Evolutionary conservation across 2,797 vertebrate genomes (phyloP).

Genomic region (Euthynnus affinis): DNA sequence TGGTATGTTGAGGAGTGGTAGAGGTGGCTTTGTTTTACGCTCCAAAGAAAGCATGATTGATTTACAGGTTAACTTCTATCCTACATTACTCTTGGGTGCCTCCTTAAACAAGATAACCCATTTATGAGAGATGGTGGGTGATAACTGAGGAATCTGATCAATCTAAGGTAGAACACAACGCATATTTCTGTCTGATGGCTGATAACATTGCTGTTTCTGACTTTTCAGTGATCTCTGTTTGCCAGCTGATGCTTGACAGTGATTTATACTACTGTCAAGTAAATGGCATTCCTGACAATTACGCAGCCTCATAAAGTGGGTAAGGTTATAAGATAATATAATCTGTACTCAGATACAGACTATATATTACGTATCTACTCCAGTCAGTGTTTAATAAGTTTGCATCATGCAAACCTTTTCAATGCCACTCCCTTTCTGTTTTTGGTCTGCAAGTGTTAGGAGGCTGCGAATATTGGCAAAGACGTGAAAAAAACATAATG

Average conservation of each 20-base stretch:
- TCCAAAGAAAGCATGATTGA: constrained; percentile 42
- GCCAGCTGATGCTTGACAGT: neutral
- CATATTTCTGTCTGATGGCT: neutral
- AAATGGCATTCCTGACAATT: neutral
- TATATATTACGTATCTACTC: neutral
- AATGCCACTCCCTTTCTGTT: constrained; percentile 13
- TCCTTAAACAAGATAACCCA: constrained; percentile 17
- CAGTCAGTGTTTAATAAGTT: constrained; percentile 17
- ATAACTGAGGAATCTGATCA: constrained; percentile 35
- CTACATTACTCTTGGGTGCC: neutral
- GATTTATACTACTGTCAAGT: constrained; percentile 6
- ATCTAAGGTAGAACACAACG: neutral
- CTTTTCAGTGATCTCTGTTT: neutral
- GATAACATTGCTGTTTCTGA: constrained; percentile 15
- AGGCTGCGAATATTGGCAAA: neutral
- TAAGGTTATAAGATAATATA: too few species aligned
- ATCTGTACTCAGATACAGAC: too few species aligned
- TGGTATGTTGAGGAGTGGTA: constrained; percentile 16
- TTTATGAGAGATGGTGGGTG: constrained; percentile 2
- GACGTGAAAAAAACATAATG: neutral
- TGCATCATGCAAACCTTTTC: constrained; percentile 14
- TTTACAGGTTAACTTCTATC: constrained; percentile 38
- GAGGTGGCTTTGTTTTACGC: constrained; percentile 36
- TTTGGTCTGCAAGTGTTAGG: neutral
- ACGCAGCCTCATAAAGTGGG: constrained; percentile 20